These are phyloP conservation scores for Clavelina lepadiformis DNA, from an alignment of 23 tunicate species.

Conservation along the genomic window DNA sequence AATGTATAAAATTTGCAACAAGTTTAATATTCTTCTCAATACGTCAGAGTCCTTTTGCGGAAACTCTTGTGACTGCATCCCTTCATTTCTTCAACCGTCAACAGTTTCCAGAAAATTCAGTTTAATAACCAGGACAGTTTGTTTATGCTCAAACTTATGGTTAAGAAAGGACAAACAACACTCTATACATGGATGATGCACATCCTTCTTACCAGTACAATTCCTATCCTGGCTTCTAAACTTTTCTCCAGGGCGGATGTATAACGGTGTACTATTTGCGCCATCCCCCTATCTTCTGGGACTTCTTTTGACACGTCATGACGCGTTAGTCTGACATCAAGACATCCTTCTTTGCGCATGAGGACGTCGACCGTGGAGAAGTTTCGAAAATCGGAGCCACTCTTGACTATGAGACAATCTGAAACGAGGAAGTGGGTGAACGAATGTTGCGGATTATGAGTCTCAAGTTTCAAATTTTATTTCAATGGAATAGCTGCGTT, in stretches of 20 bases:
- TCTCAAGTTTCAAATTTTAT: too few species aligned
- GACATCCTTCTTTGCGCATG: slow-evolving; percentile 32
- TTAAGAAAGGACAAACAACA: neutral
- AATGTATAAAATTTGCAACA: too few species aligned
- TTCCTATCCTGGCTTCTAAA: slow-evolving; percentile 43
- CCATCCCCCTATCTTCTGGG: slow-evolving; percentile 24
- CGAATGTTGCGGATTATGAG: too few species aligned
- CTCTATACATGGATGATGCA: neutral
- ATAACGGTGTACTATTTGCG: slow-evolving; percentile 49
- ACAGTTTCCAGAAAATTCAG: too few species aligned
- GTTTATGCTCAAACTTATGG: neutral
- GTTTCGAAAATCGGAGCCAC: slow-evolving; percentile 75
- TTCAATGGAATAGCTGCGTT: too few species aligned
- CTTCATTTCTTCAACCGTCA: too few species aligned
- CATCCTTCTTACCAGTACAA: slow-evolving; percentile 27
- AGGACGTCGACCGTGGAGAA: slow-evolving; percentile 64
- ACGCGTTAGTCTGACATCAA: slow-evolving; percentile 58
- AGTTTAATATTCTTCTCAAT: too few species aligned
- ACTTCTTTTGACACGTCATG: slow-evolving; percentile 46
- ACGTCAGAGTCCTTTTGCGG: too few species aligned
- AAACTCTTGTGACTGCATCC: too few species aligned
- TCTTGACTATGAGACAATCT: slow-evolving; percentile 68
- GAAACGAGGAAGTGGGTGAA: too few species aligned
- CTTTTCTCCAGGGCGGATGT: slow-evolving; percentile 49
- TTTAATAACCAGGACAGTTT: too few species aligned